Base-by-base conservation (phyloP, 1,140 invertebrate genomes). In the Danaus plexippus region DNA sequence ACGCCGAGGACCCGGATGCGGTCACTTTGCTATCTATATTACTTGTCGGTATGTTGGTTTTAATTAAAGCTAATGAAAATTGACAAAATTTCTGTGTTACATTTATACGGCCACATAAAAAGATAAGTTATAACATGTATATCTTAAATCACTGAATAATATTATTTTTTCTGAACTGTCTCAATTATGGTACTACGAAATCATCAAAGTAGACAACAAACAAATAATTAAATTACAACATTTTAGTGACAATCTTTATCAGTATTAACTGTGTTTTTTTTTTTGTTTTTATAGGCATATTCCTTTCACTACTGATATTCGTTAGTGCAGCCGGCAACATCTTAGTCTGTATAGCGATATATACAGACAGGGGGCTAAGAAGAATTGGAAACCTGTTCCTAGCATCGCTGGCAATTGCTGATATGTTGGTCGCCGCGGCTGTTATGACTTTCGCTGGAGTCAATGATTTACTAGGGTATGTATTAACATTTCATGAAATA, bases 381-480 rank as follows among this genome's bases (percentile, higher is more conserved):
- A 90, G 96, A 71, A 95, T 98, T 65, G 96, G 96, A 53, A 98
- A 98, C 86, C 90, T 98, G 59, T 98, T 98, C 87, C 90, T 98
- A 67, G 97, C 97, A 13, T 98, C 96, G 4, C 88, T 99, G 63
- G 97, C 97, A 15, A 95, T 98, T 59, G 97, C 97, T 47, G 97
- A 99, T 85, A 92, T 98, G 64, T 93, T 98, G 70, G 96, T 99
- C 15, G 97, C 97, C 42, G 94, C 94, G 50, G 90, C 97, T 69
- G 97, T 98, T 57, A 97, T 97, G 96, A 96, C 95, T 18, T 97
- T 97, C 73, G 95, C 94, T 43, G 92, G 94, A 47, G 92, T 95
- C 67, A 96, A 96, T 85, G 94, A 96, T 84, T 89, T 96, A 40
- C 87, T 93, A 53, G 91, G 90, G 85, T 86, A 61, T 70, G 65